These are phyloP conservation scores for Pipistrellus nathusii DNA, from an alignment of 2,797 vertebrate genomes.

Conservation along the genomic window DNA sequence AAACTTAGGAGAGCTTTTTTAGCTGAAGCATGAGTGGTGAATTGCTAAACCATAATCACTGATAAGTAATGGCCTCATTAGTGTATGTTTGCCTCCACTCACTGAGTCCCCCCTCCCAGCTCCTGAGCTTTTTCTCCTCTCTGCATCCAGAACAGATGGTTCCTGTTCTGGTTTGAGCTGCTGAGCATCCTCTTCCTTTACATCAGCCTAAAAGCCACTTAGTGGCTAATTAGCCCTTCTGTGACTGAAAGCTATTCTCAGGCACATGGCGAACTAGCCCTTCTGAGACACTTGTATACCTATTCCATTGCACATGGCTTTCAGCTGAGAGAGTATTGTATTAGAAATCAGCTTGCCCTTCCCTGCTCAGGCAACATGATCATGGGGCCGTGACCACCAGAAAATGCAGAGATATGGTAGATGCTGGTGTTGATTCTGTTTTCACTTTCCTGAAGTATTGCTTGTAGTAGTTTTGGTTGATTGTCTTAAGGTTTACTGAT, in stretches of 20 bases:
- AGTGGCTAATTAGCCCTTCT: too few relatives aligned
- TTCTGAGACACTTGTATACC: background rate
- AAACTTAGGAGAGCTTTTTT: background rate
- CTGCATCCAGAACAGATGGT: too few relatives aligned
- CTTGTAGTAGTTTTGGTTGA: background rate
- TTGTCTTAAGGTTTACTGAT: background rate
- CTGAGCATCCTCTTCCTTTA: too few relatives aligned
- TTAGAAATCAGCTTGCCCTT: background rate
- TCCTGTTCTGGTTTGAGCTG: too few relatives aligned
- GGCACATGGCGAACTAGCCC: too few relatives aligned
- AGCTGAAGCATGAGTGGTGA: background rate
- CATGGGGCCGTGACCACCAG: background rate
- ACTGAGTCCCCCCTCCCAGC: too few relatives aligned
- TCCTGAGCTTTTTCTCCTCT: too few relatives aligned
- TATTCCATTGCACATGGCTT: background rate
- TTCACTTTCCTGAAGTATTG: background rate
- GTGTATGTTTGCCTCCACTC: too few relatives aligned
- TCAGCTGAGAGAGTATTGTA: background rate
- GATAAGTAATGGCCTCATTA: too few relatives aligned
- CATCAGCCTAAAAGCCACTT: too few relatives aligned
- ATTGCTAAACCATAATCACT: too few relatives aligned
- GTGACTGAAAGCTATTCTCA: too few relatives aligned
- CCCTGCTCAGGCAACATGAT: background rate
- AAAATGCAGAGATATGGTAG: background rate
- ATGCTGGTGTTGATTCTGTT: background rate